Conservation (phyloP, 2,797 vertebrate genomes). For the Cynopterus sphinx region DNA sequence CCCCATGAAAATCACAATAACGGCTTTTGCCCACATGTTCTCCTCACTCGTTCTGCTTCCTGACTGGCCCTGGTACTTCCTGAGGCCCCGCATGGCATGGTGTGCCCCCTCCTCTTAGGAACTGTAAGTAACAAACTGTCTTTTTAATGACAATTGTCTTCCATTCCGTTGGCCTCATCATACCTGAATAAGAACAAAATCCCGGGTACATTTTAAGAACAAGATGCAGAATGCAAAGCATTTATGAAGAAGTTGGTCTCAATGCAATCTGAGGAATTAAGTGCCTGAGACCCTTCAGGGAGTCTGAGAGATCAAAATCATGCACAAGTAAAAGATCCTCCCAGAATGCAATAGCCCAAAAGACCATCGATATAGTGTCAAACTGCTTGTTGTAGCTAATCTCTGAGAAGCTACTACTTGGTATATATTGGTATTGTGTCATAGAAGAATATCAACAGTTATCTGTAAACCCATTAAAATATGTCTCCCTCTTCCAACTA, state of each 20-base stretch:
- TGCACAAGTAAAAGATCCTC: not conserved
- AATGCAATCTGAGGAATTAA: not conserved
- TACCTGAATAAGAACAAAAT: not conserved
- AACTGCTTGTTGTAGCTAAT: not conserved
- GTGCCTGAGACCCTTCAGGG: not conserved
- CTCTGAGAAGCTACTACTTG: not conserved
- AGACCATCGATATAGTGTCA: not conserved
- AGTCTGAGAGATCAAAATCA: not conserved
- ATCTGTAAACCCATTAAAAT: slow-evolving; percentile 33
- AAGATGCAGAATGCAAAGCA: not conserved
- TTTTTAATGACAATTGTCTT: not conserved
- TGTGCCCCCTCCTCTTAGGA: not conserved
- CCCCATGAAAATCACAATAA: not conserved
- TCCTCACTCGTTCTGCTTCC: not conserved
- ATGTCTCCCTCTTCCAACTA: not conserved
- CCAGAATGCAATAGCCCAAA: not conserved
- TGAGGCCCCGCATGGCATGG: not conserved
- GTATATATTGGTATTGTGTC: not conserved
- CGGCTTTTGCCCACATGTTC: not conserved
- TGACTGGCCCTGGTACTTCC: not conserved
- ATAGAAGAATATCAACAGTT: not conserved
- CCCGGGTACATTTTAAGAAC: not conserved
- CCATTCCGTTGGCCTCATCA: not conserved
- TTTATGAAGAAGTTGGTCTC: not conserved
- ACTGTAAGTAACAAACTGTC: not conserved